Conservation (phyloP, 2,888 invertebrate species). For the Epistrophe eligans region DNA sequence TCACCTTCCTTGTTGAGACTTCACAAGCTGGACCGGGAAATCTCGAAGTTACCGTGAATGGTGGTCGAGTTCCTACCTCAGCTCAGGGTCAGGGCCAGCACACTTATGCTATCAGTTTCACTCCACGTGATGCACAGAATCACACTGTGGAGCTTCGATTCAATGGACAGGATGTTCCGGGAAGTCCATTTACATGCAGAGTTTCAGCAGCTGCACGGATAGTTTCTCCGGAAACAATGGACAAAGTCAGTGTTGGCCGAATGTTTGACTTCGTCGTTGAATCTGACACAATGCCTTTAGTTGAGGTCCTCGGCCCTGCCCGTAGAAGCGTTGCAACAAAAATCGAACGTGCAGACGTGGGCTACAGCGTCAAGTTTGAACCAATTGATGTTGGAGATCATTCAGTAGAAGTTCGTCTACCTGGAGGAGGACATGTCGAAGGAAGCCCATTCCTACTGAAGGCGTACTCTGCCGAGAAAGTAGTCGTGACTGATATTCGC, state of each 20-base stretch:
- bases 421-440: slow-evolving; percentile 92
- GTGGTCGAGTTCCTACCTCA: slow-evolving; percentile 97
- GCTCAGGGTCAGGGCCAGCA: slow-evolving; percentile 98
- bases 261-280: slow-evolving; percentile 94
- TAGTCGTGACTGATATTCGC: slow-evolving; percentile 97
- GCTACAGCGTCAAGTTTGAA: slow-evolving; percentile 89
- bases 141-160: slow-evolving; percentile 98
- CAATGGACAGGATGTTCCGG: slow-evolving; percentile 97
- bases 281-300: slow-evolving; percentile 92
- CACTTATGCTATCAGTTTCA: slow-evolving; percentile 98
- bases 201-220: slow-evolving; percentile 92
- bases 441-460: slow-evolving; percentile 98
- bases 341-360: slow-evolving; percentile 81
- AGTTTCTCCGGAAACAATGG: slow-evolving; percentile 92
- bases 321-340: slow-evolving; percentile 89
- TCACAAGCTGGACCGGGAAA: slow-evolving; percentile 99
- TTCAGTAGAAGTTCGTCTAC: slow-evolving; percentile 90
- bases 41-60: slow-evolving; percentile 98
- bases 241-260: slow-evolving; percentile 94
- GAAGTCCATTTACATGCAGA: slow-evolving; percentile 85
- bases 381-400: slow-evolving; percentile 97
- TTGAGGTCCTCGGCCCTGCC: slow-evolving; percentile 91
- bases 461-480: slow-evolving; percentile 97
- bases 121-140: slow-evolving; percentile 94
- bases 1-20: slow-evolving; percentile 97